phyloP scores from a whole-genome alignment of 2,797 vertebrate species.

The Champsocephalus gunnari region DNA sequence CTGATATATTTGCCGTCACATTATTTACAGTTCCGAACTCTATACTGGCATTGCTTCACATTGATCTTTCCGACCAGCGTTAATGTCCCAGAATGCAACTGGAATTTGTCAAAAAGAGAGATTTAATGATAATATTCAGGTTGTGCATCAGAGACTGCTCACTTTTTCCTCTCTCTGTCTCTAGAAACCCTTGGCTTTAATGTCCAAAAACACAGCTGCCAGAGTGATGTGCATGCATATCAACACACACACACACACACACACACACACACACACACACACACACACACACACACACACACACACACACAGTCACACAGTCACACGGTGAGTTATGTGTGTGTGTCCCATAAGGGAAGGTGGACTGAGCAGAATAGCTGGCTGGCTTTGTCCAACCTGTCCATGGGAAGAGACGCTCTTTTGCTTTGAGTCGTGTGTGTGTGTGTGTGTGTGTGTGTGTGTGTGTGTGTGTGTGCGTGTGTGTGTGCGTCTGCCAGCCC shows the following conservation, averaged over 20 bases:
- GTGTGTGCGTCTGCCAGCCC: slow-evolving; percentile 35
- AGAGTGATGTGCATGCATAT: slow-evolving; percentile 41
- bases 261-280: slow-evolving; percentile 31
- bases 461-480: slow-evolving; percentile 7
- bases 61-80: not conserved
- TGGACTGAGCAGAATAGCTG: slow-evolving; percentile 40
- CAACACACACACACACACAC: slow-evolving; percentile 14
- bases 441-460: too few species aligned
- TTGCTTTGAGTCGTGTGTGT: slow-evolving; percentile 6
- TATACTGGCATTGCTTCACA: not conserved
- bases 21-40: not conserved
- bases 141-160: slow-evolving; percentile 30
- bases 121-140: slow-evolving; percentile 25
- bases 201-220: slow-evolving; percentile 60
- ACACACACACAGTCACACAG: slow-evolving; percentile 23
- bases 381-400: slow-evolving; percentile 70
- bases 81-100: slow-evolving; percentile 1
- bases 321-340: slow-evolving; percentile 37
- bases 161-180: slow-evolving; percentile 26
- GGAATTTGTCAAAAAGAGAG: not conserved
- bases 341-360: slow-evolving; percentile 45
- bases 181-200: slow-evolving; percentile 54
- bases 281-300: slow-evolving; percentile 22
- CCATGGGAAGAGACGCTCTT: slow-evolving; percentile 24
- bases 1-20: not conserved